Percentiles rank a stretch among this genome's conserved stretches.
Conservation (phyloP, 2,888 invertebrate genomes). For the Brachypalpus laphriformis region DNA sequence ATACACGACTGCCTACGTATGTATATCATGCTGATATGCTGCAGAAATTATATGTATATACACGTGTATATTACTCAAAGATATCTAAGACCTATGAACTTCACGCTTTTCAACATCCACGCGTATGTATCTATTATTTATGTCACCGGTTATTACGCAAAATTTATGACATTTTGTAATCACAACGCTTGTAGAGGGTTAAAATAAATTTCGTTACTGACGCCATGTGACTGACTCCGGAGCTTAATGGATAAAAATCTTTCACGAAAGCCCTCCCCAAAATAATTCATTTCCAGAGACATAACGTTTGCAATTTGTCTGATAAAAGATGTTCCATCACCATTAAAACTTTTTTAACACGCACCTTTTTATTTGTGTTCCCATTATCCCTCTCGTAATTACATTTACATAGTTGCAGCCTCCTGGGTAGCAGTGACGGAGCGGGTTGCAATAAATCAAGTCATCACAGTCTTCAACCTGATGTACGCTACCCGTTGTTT, state of each 20-base stretch:
- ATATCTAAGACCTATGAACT: not conserved
- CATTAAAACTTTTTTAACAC: conserved; percentile 13
- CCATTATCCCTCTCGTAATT: conserved; percentile 2
- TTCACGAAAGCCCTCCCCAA: not conserved
- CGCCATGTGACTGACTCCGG: conserved; percentile 1
- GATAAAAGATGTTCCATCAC: conserved; percentile 26
- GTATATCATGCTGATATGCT: too few species aligned
- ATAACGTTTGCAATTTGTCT: conserved; percentile 25
- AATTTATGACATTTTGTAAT: conserved; percentile 29
- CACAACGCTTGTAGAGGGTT: conserved; percentile 31
- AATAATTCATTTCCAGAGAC: conserved; percentile 1
- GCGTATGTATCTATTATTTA: not conserved
- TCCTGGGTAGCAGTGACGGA: not conserved
- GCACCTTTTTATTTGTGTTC: not conserved
- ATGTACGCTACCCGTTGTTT: conserved; percentile 23
- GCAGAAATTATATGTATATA: too few species aligned
- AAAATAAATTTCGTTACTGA: conserved; percentile 12
- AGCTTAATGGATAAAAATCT: conserved; percentile 38
- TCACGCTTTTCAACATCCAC: not conserved
- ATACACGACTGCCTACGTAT: too few species aligned
- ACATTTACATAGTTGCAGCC: conserved; percentile 4
- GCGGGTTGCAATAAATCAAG: conserved; percentile 13
- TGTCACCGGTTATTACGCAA: not conserved
- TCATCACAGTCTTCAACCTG: not conserved
- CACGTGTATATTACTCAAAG: not conserved